Percentiles rank a stretch among this genome's conserved stretches.
Evolutionary conservation across 2,113 vertebrate genomes (phyloP).

Genomic region (Felis chaus): DNA sequence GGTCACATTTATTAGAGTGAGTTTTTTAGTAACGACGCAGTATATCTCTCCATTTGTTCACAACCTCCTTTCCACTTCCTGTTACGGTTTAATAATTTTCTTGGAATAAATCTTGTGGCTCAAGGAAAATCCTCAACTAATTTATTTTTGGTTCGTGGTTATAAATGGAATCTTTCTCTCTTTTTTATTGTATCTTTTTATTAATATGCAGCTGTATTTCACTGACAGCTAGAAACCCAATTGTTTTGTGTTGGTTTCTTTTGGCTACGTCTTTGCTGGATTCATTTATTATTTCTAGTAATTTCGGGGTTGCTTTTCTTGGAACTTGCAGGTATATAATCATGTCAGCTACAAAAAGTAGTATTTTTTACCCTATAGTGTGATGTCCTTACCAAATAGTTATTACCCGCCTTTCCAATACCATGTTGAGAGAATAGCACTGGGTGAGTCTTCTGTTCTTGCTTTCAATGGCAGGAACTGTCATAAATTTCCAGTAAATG

Average conservation of each 20-base stretch:
- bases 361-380: conserved; percentile 50
- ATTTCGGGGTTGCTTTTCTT: conserved; percentile 66
- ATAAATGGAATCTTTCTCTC: conserved; percentile 46
- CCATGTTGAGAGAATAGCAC: not conserved
- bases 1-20: not conserved
- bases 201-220: conserved; percentile 63
- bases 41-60: not conserved
- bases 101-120: conserved; percentile 57
- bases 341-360: conserved; percentile 26
- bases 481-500: not conserved
- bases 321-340: conserved; percentile 63
- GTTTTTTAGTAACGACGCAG: not conserved
- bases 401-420: conserved; percentile 36
- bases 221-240: conserved; percentile 43
- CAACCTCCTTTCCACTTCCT: conserved; percentile 5
- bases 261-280: conserved; percentile 62
- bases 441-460: not conserved
- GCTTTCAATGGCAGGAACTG: not conserved
- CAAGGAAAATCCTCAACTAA: conserved; percentile 55
- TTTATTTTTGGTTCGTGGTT: conserved; percentile 63
- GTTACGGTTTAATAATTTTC: conserved; percentile 39
- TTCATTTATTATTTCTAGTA: conserved; percentile 65
- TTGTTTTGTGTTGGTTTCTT: conserved; percentile 58
- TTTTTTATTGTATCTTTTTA: conserved; percentile 44
- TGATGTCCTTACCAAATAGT: conserved; percentile 41